Percentiles rank a stretch among this genome's conserved stretches.
These are phyloP conservation scores for Antitype chi DNA, from an alignment of 2,888 invertebrate genomes.

Conservation along the genomic window DNA sequence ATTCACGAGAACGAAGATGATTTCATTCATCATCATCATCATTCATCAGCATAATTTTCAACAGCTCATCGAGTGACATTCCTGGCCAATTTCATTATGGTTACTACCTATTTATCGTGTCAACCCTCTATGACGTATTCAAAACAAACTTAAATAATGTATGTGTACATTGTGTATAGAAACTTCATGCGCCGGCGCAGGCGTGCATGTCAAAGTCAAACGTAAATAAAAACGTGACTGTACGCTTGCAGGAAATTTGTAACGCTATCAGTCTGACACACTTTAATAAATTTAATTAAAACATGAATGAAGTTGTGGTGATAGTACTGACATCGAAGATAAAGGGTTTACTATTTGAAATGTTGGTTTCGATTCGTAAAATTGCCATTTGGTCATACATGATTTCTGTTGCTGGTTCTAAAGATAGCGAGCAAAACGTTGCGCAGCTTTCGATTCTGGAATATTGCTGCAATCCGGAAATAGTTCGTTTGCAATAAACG, in stretches of 20 bases:
- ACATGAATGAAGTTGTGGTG: slow-evolving; percentile 52
- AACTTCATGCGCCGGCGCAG: slow-evolving; percentile 20
- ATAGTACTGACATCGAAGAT: slow-evolving; percentile 33
- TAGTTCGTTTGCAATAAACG: slow-evolving; percentile 33
- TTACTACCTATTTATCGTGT: slow-evolving; percentile 36
- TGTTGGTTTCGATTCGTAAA: neutral
- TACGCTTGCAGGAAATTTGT: slow-evolving; percentile 37
- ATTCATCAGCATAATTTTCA: slow-evolving; percentile 48
- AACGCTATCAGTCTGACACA: slow-evolving; percentile 48
- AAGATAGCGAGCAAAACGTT: slow-evolving; percentile 31
- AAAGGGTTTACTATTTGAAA: slow-evolving; percentile 16
- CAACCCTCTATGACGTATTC: slow-evolving; percentile 46
- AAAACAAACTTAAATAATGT: slow-evolving; percentile 35
- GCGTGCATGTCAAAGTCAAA: slow-evolving; percentile 36
- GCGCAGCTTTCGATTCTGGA: slow-evolving; percentile 37
- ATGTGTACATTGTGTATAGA: slow-evolving; percentile 12
- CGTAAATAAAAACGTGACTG: slow-evolving; percentile 58
- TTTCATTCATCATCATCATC: slow-evolving; percentile 47
- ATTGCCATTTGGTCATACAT: slow-evolving; percentile 24
- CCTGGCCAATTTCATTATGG: slow-evolving; percentile 21
- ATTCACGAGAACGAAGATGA: slow-evolving; percentile 21
- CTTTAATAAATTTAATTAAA: slow-evolving; percentile 52
- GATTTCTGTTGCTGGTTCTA: slow-evolving; percentile 27
- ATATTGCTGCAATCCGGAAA: slow-evolving; percentile 49
- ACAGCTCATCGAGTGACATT: slow-evolving; percentile 44